Base-by-base conservation (phyloP, 1,140 invertebrate species). In the Panulirus ornatus region DNA sequence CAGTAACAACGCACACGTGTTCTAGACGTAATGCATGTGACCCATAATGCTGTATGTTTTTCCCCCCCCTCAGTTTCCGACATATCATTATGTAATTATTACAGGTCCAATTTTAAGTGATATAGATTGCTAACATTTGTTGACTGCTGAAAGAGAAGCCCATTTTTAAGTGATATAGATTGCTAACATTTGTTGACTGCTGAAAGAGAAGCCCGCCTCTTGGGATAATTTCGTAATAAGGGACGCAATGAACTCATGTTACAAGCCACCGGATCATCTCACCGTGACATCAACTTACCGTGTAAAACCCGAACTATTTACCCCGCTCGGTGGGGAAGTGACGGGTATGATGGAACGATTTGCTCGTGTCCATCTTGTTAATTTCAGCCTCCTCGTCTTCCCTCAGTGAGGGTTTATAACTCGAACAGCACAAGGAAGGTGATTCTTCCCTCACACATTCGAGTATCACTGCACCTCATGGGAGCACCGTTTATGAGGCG, bases 241-340 rank as follows among this genome's bases (percentile, higher is more conserved):
- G 54, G 78, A 36, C 51, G 27, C 6, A 44, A 8, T 1, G 42
- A 11, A 30, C 51, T 79, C n/a, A 40, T 27, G 44, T 79, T 79
- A n/a, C 76, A 27, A n/a, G 44, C 36, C 54, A n/a, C 36, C 78
- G 78, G 78, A 47, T 47, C 78, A 81, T 81, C 78, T 81, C 76
- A 42, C 27, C 47, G 78, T 81, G 78, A 81, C 78, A 81, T 36
- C 36, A 81, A 81, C 78, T 81, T 81, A 81, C 78, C 58, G 78
- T 81, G n/a, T 81, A 30, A 81, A 44, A 81, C 78, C 36, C 30
- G 78, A 81, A 47, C 47, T 81, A 47, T 81, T 81, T 58, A 81
- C 78, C 78, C 58, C 47, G 30, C 47, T 11, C 47, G 11, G 47
- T 81, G 78, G 47, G 78, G 36, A 81, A 47, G 47, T 44, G 11